Evolutionary conservation across 2,113 vertebrate species (phyloP).

Genomic region (Dipodomys spectabilis): DNA sequence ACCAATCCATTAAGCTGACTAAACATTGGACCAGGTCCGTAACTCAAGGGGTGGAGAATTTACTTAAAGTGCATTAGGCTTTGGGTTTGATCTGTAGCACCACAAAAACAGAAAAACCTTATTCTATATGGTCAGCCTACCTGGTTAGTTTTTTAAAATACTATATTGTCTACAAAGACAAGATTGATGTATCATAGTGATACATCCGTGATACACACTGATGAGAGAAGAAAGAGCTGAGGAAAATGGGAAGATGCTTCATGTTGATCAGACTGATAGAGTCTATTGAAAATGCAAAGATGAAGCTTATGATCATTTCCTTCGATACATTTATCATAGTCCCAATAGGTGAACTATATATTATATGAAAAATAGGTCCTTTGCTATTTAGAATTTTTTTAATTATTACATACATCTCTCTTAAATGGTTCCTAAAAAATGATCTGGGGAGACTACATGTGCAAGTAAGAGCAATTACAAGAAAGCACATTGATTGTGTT

Average conservation of each 20-base stretch:
- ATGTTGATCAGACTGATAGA: neutral
- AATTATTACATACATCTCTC: neutral
- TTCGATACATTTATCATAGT: neutral
- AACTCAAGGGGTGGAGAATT: neutral
- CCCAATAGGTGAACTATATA: neutral
- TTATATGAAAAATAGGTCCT: neutral
- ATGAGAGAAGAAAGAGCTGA: neutral
- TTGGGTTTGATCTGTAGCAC: neutral
- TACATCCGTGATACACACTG: too few relatives aligned
- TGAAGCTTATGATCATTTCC: neutral
- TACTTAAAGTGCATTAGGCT: neutral
- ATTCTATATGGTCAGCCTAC: neutral
- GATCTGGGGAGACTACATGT: neutral
- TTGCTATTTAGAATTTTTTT: neutral
- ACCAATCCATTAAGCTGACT: neutral
- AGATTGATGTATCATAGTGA: neutral
- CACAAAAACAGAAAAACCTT: neutral
- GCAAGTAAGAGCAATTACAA: neutral
- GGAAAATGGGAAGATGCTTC: neutral
- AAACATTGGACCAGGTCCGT: neutral
- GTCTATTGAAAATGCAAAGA: neutral
- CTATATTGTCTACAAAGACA: neutral
- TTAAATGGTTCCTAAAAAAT: neutral
- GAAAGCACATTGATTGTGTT: neutral
- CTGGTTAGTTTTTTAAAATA: slow-evolving; percentile 1